Conservation (phyloP, 2,888 invertebrate species). For the Sipunculus nudus region DNA sequence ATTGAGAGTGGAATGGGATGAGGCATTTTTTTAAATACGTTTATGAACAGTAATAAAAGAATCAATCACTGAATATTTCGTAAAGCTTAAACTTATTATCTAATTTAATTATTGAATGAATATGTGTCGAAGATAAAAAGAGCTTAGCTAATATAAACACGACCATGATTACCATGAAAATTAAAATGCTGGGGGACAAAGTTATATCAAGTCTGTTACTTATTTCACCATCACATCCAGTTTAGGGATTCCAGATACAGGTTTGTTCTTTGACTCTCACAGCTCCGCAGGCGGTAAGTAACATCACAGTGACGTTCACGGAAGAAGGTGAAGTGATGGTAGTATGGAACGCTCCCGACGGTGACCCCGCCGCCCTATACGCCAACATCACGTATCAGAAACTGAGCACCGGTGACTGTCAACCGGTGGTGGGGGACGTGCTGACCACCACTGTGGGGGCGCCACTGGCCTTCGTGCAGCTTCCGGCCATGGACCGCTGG, state of each 20-base stretch:
- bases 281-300: not conserved
- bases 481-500: not conserved
- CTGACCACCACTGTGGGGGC: not conserved
- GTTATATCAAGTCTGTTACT: not conserved
- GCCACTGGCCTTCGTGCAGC: not conserved
- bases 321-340: constrained; percentile 4
- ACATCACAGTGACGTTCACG: constrained; percentile 1
- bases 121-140: no score
- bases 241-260: not conserved
- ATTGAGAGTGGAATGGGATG: no score
- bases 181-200: not conserved
- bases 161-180: not conserved
- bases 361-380: not conserved
- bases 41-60: no score
- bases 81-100: no score
- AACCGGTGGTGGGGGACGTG: not conserved
- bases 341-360: constrained; percentile 17
- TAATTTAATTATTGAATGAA: no score
- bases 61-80: no score
- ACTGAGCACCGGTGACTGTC: constrained; percentile 47
- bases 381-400: constrained; percentile 38
- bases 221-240: not conserved
- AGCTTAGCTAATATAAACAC: no score
- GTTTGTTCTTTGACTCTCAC: not conserved
- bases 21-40: no score